Evolutionary conservation across 2,797 vertebrate genomes (phyloP), one percentile per base, ranked within the genome.

Genomic region (Nannoperca obscura): DNA sequence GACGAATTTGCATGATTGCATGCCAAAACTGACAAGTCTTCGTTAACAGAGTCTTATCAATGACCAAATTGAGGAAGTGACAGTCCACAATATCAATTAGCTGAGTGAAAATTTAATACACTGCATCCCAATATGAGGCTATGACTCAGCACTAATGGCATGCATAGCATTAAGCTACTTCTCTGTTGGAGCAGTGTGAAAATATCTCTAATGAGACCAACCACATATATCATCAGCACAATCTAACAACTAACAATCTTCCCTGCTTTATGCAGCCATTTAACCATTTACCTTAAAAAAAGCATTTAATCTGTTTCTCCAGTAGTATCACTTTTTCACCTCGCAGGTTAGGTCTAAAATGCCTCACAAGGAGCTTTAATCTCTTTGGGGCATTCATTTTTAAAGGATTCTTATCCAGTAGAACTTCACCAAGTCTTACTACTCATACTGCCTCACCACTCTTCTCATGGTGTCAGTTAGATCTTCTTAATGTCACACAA

Each of bases 391-490:
- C 42, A 64, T 71, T 74, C 5, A 63, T 64, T 74, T 74, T 66
- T 62, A 71, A 75, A 20, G 49, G 44, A 60, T 70, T 80, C 66
- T 63, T 64, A 52, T 47, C 62, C 64, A 46, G 62, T 32, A 69
- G 46, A 30, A 80, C 69, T 67, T 77, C 27, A 80, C 32, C 47
- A 67, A 36, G 49, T 82, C 68, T 69, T 66, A 71, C 71, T 71
- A 58, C 72, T 79, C 66, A 82, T 52, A 57, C 46, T 66, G 84
- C 72, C 30, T 78, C 64, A 74, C 10, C 3, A 59, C 70, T 82
- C 64, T 71, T 27, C 74, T 78, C n/a, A n/a, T n/a, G 47, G 8
- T 46, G 49, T 61, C 22, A 38, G 34, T 36, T 36, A 36, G 36
- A 38, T 10, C 36, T 38, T 38, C 32, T 34, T 34, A 34, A 34